Base-by-base conservation (phyloP, 1,140 invertebrate species). In the Oreohelix idahoensis region DNA sequence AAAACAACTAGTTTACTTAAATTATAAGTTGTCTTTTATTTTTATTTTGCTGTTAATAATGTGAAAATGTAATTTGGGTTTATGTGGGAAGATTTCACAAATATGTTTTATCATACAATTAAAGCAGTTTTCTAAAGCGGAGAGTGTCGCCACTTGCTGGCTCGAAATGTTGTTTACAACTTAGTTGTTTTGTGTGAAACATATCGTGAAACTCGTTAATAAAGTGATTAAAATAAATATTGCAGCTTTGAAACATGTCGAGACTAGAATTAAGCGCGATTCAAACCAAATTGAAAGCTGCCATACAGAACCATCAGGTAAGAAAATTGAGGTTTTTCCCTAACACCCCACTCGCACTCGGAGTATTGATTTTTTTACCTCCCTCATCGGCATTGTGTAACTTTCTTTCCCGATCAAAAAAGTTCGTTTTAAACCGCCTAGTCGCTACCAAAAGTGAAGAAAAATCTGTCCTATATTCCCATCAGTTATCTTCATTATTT, bases 281-380 rank as follows among this genome's bases (percentile, higher is more conserved):
- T 70, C 90, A 91, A 83, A 84, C 85, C 20, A 90, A 92, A 85
- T 86, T 92, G 79, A 92, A 90, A 88, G 81, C 87, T 53, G 90
- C 91, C n/a, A 92, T 92, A 63, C 90, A 91, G 87, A 92, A 88
- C 87, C 91, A 92, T 87, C 92, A 92, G 92, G 92, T 92, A 87
- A 87, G 85, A 58, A 77, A 82, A 53, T 26, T 20, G 51, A 32
- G 42, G 73, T 82, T 80, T 76, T n/a, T 53, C 32, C n/a, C 70
- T 49, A 36, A 53, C 36, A 32, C 71, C 49, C 70, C 63, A 32
- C 70, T 74, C 80, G 69, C 49, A 17, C 78, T 63, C 53, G 8
- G 58, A 42, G 1, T 82, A 82, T 82, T 75, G 80, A 82, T 82
- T 82, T 82, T 81, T 79, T 26, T 5, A 10, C 45, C 42, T 53